Percentiles rank a stretch among this genome's conserved stretches.
These are phyloP conservation scores for Scaptomyza polygonia DNA, from an alignment of 2,888 invertebrate species.

Conservation along the genomic window DNA sequence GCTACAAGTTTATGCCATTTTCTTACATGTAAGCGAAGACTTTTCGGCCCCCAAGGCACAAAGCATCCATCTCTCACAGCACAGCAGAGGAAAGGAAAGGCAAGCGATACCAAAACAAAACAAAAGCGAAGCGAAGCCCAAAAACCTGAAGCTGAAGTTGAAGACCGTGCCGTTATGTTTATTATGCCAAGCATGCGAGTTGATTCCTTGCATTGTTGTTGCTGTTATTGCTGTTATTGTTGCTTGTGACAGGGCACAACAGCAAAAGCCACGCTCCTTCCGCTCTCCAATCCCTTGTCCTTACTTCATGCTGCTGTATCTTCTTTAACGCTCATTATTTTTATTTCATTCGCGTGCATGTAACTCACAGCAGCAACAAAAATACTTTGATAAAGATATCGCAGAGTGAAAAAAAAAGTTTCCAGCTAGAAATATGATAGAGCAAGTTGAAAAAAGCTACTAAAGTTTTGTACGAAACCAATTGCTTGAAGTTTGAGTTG, in stretches of 20 bases:
- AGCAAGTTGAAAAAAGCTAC: neutral
- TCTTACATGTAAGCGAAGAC: constrained; percentile 50
- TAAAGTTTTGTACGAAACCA: neutral
- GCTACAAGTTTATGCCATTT: constrained; percentile 75
- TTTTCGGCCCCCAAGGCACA: constrained; percentile 54
- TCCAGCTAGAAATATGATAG: neutral
- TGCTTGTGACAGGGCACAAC: constrained; percentile 34
- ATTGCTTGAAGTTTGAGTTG: constrained; percentile 31
- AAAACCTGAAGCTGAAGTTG: constrained; percentile 3
- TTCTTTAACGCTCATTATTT: constrained; percentile 57
- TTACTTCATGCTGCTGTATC: constrained; percentile 3
- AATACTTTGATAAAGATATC: constrained; percentile 56
- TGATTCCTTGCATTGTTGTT: constrained; percentile 64
- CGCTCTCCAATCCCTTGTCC: no score
- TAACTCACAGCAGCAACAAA: constrained; percentile 39
- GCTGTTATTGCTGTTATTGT: constrained; percentile 21
- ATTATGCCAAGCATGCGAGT: constrained; percentile 76
- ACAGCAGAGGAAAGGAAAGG: constrained; percentile 14
- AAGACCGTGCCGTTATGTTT: constrained; percentile 61
- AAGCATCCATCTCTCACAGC: constrained; percentile 12
- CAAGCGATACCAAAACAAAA: constrained; percentile 33
- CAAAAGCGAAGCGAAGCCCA: no score
- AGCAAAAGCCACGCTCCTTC: constrained; percentile 25
- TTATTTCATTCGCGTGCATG: constrained; percentile 70
- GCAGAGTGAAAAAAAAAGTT: neutral